These are phyloP conservation scores for Limnephilus marmoratus DNA, from an alignment of 2,888 invertebrate species.

Conservation along the genomic window DNA sequence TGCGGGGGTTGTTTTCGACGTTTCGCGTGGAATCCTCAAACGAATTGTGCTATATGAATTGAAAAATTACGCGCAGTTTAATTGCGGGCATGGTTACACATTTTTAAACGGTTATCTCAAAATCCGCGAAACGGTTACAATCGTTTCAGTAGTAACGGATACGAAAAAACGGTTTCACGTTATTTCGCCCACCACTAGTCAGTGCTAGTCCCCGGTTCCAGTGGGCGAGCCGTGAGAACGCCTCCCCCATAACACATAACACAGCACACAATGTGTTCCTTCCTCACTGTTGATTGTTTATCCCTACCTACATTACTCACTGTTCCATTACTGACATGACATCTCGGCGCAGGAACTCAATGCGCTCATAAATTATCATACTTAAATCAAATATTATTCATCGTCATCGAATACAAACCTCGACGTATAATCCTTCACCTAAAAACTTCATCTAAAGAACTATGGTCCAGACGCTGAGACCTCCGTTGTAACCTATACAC, in stretches of 20 bases:
- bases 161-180: no score
- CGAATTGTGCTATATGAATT: no score
- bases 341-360: background rate
- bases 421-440: background rate
- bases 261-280: background rate
- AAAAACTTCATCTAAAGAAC: background rate
- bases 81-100: no score
- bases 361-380: background rate
- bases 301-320: background rate
- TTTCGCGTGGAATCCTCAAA: no score
- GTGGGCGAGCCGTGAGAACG: slow-evolving; percentile 29
- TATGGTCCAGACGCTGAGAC: background rate
- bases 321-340: background rate
- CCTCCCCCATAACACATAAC: background rate
- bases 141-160: no score
- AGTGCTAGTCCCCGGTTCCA: background rate
- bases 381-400: background rate
- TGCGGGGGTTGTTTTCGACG: no score
- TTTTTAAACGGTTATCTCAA: no score
- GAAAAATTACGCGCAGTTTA: no score
- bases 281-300: background rate
- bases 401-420: background rate
- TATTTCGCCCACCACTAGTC: no score
- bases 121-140: no score
- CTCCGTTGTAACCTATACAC: background rate